Base-by-base conservation (phyloP, 2,113 vertebrate genomes). In the Thomomys bottae region DNA sequence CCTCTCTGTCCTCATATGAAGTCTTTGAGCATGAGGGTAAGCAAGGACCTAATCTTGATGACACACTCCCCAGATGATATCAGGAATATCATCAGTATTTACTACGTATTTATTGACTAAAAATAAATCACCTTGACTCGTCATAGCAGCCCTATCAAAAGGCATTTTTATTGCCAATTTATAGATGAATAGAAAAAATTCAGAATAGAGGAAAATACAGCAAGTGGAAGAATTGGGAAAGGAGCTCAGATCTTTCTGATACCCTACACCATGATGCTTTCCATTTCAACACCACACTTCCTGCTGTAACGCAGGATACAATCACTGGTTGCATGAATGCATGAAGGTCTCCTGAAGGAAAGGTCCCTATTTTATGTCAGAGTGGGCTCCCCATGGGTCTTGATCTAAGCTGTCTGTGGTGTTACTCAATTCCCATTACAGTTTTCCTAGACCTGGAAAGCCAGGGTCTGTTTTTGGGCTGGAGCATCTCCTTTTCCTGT, bases 131-230 rank as follows among this genome's bases (percentile, higher is more conserved):
- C 17, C 24, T 79, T 45, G n/a, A 59, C 40, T 49, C n/a, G 85
- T 79, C 38, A 42, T 73, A 45, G 68, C 12, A 78, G 42, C n/a
- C 24, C 42, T 72, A 14, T 17, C 24, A 63, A 30, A 18, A 18
- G 61, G 40, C 36, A 76, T 75, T 24, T 87, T 40, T 87, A 24
- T 77, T n/a, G 26, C 17, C 59, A 18, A 57, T 90, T 88, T 73
- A 67, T 20, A 85, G 20, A 81, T 78, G 42, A 66, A 34, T 92
- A 20, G 54, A 57, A 61, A 32, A 66, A 11, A n/a, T 67, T 71
- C 4, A 2, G 38, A 2, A 82, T 68, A n/a, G 26, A 88, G 70
- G 24, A 18, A 66, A 84, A 76, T 45, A 36, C 10, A 84, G 18
- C 20, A 30, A 32, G 20, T n/a, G 8, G 40, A 23, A 70, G 28